A percentile compares a stretch with the other conserved stretches of the same genome.
phyloP scores from a whole-genome alignment of 64 coral and sea anemone species.

The Stichodactyla helianthus region DNA sequence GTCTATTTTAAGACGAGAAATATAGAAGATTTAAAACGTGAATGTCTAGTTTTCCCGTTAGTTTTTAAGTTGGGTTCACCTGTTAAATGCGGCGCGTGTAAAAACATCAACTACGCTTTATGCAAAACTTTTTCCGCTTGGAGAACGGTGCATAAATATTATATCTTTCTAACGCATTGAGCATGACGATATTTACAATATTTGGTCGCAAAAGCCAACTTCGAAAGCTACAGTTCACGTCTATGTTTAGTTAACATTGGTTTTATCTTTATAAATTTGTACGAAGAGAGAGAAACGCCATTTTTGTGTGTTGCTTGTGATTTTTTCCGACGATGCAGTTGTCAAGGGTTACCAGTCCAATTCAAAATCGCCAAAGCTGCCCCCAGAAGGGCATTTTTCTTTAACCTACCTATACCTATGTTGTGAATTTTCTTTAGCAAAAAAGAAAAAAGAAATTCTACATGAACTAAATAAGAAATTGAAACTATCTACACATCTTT shows the following conservation, averaged over 20 bases:
- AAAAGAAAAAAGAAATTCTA: too few relatives aligned
- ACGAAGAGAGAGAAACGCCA: background rate
- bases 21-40: background rate
- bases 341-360: background rate
- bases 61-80: background rate
- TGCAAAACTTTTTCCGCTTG: slow-evolving; percentile 12
- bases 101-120: background rate
- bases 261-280: background rate
- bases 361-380: background rate
- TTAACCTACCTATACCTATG: background rate
- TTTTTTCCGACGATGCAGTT: background rate
- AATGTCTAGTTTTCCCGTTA: background rate
- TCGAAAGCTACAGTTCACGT: background rate
- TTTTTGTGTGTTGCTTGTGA: background rate
- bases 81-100: background rate
- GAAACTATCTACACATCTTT: background rate
- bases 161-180: background rate
- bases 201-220: background rate
- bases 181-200: background rate
- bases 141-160: background rate
- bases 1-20: background rate
- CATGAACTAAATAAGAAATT: background rate
- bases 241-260: background rate
- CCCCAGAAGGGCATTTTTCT: background rate
- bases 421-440: too few relatives aligned